Evolutionary conservation across 2,797 vertebrate species (phyloP), one percentile per base, ranked within the genome.

Genomic region (Mus spretus): DNA sequence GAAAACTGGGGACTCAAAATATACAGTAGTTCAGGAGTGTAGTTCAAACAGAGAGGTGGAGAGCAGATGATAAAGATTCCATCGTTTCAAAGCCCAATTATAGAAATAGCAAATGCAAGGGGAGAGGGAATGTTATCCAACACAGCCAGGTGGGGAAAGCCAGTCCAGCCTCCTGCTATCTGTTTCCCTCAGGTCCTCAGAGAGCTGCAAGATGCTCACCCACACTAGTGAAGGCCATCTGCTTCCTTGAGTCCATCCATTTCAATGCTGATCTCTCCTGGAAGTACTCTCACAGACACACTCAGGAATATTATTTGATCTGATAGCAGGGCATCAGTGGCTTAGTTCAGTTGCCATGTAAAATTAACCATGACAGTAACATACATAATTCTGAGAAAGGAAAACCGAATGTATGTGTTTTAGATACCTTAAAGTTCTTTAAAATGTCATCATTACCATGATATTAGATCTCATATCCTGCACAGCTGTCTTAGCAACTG

Each of bases 341-440:
- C 28, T 50, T 59, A 20, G 37, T 72, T 86, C 28, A 81, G 13
- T 26, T 65, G 72, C 80, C 13, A 53, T 9, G 22, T 55, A 55
- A 83, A 53, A 63, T 63, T 79, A 85, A 65, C 1, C 5, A 28
- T 37, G 59, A 47, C 37, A 53, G 20, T 84, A 44, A 89, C 55
- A 79, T 44, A 50, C 50, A 28, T 63, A 84, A 92, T 85, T 75
- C 67, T 89, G 20, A 90, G 55, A 91, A 91, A 83, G 50, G n/a
- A 55, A 94, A 89, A 89, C 87, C 34, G 77, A 88, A 61, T 65
- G 19, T 6, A 61, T 82, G 26, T 75, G 17, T 4, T 94, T 15
- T 28, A 44, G 37, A 65, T 12, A 44, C 26, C 4, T 31, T 26
- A 37, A 67, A 59, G 3, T 53, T 89, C 28, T 90, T 91, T 59